A percentile compares a stretch with the other conserved stretches of the same genome.
phyloP scores from a whole-genome alignment of 2,797 vertebrate genomes.

The Platyrinchus mystaceus region DNA sequence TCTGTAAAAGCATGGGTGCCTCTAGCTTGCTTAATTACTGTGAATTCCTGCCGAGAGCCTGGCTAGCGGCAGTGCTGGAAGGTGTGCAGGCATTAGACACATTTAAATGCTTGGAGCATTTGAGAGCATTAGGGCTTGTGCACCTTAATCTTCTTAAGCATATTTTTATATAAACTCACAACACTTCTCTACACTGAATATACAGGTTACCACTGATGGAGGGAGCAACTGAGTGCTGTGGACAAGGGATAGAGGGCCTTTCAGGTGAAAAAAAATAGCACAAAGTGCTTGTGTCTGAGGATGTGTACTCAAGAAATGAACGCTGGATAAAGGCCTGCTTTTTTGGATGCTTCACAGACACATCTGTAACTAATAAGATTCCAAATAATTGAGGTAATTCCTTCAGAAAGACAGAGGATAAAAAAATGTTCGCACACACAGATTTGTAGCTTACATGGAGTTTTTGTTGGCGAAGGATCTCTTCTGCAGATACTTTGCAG shows the following conservation, averaged over 20 bases:
- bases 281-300: background rate
- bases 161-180: background rate
- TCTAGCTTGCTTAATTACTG: background rate
- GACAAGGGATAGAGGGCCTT: accelerated
- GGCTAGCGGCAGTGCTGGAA: background rate
- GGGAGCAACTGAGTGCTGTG: too few species aligned
- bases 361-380: background rate
- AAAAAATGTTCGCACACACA: background rate
- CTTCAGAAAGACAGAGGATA: background rate
- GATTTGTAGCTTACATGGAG: background rate
- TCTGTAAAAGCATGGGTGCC: background rate
- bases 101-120: background rate
- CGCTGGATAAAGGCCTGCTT: background rate
- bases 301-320: background rate
- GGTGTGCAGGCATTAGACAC: background rate
- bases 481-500: background rate
- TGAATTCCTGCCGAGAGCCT: background rate
- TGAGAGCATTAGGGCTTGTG: background rate
- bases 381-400: background rate
- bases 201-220: accelerated
- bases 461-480: background rate
- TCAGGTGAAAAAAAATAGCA: background rate
- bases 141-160: background rate
- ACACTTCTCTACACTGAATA: background rate
- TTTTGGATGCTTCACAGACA: background rate